phyloP scores from a whole-genome alignment of 2,888 invertebrate species.

The Melinaea menophilus region DNA sequence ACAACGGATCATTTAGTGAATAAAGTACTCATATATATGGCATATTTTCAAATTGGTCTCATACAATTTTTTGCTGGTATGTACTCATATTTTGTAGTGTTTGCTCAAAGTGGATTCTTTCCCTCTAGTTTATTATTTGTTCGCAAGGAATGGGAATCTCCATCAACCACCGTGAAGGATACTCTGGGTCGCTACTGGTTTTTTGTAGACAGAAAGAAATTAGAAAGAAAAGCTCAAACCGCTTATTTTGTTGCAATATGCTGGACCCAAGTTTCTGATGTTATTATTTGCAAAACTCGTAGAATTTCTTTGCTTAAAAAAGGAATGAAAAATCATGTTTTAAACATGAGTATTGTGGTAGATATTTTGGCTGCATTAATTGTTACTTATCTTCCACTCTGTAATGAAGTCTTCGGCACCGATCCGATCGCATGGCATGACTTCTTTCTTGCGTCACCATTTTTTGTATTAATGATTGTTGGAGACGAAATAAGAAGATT shows the following conservation, averaged over 20 bases:
- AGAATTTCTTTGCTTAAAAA: constrained; percentile 85
- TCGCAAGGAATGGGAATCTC: constrained; percentile 84
- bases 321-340: constrained; percentile 84
- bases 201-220: constrained; percentile 80
- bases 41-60: constrained; percentile 91
- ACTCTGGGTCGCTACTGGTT: constrained; percentile 88
- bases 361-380: constrained; percentile 82
- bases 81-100: constrained; percentile 87
- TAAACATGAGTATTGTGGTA: constrained; percentile 79
- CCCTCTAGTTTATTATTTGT: constrained; percentile 82
- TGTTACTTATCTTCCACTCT: constrained; percentile 83
- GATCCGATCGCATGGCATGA: constrained; percentile 82
- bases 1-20: constrained; percentile 75
- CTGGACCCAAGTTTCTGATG: constrained; percentile 86
- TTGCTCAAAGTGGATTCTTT: constrained; percentile 88
- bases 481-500: constrained; percentile 86
- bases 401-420: constrained; percentile 83
- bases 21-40: constrained; percentile 83
- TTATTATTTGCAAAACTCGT: constrained; percentile 87
- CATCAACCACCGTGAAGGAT: constrained; percentile 80
- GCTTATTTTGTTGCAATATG: constrained; percentile 89
- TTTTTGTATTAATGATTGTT: constrained; percentile 83
- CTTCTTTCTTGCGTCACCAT: constrained; percentile 85
- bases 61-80: constrained; percentile 90
- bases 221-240: constrained; percentile 87